Base-by-base conservation (phyloP, 2,113 vertebrate genomes). In the Caretta caretta region DNA sequence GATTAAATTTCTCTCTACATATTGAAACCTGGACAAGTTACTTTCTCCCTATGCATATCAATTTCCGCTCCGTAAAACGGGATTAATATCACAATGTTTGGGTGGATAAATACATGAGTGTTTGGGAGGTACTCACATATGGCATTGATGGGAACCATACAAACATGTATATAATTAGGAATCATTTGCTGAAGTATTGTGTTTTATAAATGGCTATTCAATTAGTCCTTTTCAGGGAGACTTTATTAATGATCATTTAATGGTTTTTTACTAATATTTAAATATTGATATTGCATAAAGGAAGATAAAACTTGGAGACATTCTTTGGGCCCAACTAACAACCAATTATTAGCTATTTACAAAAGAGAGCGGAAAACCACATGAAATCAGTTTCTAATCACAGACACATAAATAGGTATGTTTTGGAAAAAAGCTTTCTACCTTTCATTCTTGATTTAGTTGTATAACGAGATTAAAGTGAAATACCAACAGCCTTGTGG, bases 31-130 rank as follows among this genome's bases (percentile, higher is more conserved):
- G 90, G 90, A 69, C 46, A 27, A 87, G 59, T 93, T 92, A 50
- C 80, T 59, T 93, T 86, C 82, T 72, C 51, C 31, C 80, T 6
- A 5, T 90, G 78, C 1, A 9, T 4, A 89, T 90, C 89, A 78
- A 22, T 78, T 93, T 94, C 93, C 90, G 80, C 56, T 90, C 86
- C 80, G 80, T 72, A 88, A 35, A 85, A 42, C 1, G 56, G 56
- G 10, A n/a, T 8, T 20, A 38, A 69, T 17, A 38, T 14, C 65
- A n/a, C 9, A 38, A 35, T 31, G 16, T 69, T 69, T 69, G 65
- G 57, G 0, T 0, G 88, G 51, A 57, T 14, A 48, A 59, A 88
- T 25, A n/a, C 14, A 22, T 5, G n/a, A 53, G n/a, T 0, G 0
- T 6, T 29, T 13, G 1, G 27, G 42, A 90, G 38, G 35, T 49